These are phyloP conservation scores for Eurystomus gularis DNA, from an alignment of 2,113 vertebrate genomes.

Conservation along the genomic window DNA sequence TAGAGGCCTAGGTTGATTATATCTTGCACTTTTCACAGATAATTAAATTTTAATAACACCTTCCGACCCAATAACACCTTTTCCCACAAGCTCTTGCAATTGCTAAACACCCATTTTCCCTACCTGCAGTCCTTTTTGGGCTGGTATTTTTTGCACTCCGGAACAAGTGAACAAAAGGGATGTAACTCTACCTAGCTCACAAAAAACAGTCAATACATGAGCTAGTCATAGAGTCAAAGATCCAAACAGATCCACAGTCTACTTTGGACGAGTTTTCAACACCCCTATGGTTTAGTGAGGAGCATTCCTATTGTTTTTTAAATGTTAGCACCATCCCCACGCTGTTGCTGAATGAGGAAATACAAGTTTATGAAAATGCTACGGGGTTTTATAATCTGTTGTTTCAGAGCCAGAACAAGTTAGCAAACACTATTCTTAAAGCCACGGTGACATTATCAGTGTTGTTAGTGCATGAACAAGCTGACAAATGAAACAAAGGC, in stretches of 20 bases:
- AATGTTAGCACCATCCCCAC: not conserved
- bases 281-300: not conserved
- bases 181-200: rapidly evolving
- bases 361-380: not conserved
- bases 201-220: not conserved
- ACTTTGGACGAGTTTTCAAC: not conserved
- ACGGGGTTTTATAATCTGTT: not conserved
- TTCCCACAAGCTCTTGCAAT: not conserved
- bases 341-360: not conserved
- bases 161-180: not conserved
- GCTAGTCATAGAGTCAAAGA: not conserved
- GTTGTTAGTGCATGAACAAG: slow-evolving; percentile 9
- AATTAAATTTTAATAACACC: not conserved
- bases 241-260: not conserved
- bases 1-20: not conserved
- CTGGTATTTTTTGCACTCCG: not conserved
- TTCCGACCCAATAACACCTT: not conserved
- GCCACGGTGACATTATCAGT: slow-evolving; percentile 10
- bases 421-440: slow-evolving; percentile 6
- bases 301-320: not conserved
- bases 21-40: not conserved
- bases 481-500: slow-evolving; percentile 19
- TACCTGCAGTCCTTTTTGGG: not conserved
- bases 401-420: slow-evolving; percentile 32
- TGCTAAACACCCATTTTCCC: not conserved